Evolutionary conservation across 2,797 vertebrate species (phyloP).

Genomic region (Threskiornis aethiopicus): DNA sequence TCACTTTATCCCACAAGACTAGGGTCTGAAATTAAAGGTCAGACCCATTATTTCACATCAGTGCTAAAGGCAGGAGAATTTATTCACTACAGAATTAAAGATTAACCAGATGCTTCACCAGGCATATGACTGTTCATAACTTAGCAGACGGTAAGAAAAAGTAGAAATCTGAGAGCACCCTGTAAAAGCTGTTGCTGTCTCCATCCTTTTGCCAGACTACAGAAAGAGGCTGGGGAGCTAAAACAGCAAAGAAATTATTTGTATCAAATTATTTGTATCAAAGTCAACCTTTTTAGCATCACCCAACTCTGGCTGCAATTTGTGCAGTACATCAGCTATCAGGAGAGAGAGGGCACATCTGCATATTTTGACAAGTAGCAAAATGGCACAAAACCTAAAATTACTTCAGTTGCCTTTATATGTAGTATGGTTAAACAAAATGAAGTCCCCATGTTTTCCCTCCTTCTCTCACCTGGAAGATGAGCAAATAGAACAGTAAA

Average conservation of each 20-base stretch:
- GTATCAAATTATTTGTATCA: background rate
- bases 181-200: background rate
- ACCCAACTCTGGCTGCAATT: background rate
- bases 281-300: background rate
- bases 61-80: slow-evolving; percentile 47
- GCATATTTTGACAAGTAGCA: background rate
- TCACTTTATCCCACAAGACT: slow-evolving; percentile 36
- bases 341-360: background rate
- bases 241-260: background rate
- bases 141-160: background rate
- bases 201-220: background rate
- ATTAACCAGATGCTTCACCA: slow-evolving; percentile 33
- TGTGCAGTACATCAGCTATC: background rate
- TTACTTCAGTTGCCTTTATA: background rate
- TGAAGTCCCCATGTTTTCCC: background rate
- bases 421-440: background rate
- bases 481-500: background rate
- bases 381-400: background rate
- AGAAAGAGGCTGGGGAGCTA: background rate
- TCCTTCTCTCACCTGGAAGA: background rate
- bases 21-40: slow-evolving; percentile 64
- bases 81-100: slow-evolving; percentile 60
- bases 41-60: slow-evolving; percentile 58
- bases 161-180: background rate
- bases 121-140: slow-evolving; percentile 24